Evolutionary conservation across 2,113 vertebrate species (phyloP).

Genomic region (Grantiella picta): DNA sequence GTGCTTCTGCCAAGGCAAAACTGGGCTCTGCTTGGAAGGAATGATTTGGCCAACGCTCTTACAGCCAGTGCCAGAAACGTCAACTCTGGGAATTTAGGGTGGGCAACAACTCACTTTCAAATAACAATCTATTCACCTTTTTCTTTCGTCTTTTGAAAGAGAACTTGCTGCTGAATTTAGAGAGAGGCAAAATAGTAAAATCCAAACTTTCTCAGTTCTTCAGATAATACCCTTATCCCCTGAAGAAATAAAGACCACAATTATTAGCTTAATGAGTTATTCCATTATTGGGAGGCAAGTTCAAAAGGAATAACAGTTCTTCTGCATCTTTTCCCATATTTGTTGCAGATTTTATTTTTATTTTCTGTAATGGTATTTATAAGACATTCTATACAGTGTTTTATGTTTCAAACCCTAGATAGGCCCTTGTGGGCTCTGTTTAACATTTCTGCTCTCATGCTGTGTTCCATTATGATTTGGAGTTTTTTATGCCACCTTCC

Average conservation of each 20-base stretch:
- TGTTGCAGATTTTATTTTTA: constrained; percentile 13
- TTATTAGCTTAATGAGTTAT: background rate
- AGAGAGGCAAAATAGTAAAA: background rate
- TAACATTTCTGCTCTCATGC: constrained; percentile 5
- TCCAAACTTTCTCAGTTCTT: background rate
- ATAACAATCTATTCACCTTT: constrained; percentile 30
- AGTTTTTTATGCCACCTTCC: background rate
- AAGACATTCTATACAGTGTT: constrained; percentile 14
- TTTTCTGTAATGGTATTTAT: constrained; percentile 14
- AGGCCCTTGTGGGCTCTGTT: background rate
- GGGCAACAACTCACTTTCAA: constrained; percentile 35
- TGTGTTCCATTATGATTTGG: background rate
- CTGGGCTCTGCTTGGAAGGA: constrained; percentile 32
- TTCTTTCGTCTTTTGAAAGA: background rate
- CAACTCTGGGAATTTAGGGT: constrained; percentile 26
- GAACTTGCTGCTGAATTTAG: background rate
- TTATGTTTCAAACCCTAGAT: background rate
- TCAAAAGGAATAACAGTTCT: background rate
- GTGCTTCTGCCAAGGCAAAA: constrained; percentile 9
- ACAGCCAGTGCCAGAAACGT: constrained; percentile 9
- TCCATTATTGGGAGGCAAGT: background rate
- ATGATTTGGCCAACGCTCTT: background rate
- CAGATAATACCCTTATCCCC: background rate
- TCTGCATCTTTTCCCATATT: background rate
- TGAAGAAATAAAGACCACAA: background rate